These are phyloP conservation scores for Horisme vitalbata DNA, from an alignment of 2,888 invertebrate genomes.

Conservation along the genomic window DNA sequence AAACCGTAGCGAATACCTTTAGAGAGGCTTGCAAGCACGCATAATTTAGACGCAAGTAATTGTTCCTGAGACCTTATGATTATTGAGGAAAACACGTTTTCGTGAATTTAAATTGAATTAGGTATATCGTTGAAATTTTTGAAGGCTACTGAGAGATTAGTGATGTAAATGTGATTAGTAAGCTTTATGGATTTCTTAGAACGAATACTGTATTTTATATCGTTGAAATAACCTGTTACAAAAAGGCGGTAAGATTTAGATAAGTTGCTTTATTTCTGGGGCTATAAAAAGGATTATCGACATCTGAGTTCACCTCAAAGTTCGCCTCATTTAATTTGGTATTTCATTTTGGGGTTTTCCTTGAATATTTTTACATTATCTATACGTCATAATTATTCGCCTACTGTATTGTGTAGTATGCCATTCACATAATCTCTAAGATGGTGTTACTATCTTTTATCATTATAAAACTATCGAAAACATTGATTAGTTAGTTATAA, in stretches of 20 bases:
- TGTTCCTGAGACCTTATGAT: conserved; percentile 28
- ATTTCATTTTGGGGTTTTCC: background rate
- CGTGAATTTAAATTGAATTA: conserved; percentile 13
- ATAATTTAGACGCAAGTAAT: conserved; percentile 32
- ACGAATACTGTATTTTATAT: conserved; percentile 19
- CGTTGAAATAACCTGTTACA: conserved; percentile 21
- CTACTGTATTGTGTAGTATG: conserved; percentile 19
- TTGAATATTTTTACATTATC: background rate
- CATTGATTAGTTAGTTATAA: conserved; percentile 8
- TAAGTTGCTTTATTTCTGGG: conserved; percentile 15
- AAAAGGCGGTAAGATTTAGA: conserved; percentile 16
- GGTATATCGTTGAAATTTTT: conserved; percentile 8
- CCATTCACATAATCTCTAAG: background rate
- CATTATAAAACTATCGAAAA: conserved; percentile 10
- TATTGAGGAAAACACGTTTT: conserved; percentile 16
- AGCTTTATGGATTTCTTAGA: conserved; percentile 20
- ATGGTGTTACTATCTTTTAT: conserved; percentile 8
- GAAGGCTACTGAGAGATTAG: conserved; percentile 13
- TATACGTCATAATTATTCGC: background rate
- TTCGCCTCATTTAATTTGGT: background rate
- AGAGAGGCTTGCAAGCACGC: conserved; percentile 35
- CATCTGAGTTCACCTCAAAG: conserved; percentile 4
- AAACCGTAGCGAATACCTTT: conserved; percentile 29
- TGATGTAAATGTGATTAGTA: conserved; percentile 17
- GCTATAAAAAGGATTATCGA: conserved; percentile 1